Evolutionary conservation across 2,113 vertebrate genomes (phyloP), one percentile per base, ranked within the genome.

Genomic region (Phyllopteryx taeniolatus): DNA sequence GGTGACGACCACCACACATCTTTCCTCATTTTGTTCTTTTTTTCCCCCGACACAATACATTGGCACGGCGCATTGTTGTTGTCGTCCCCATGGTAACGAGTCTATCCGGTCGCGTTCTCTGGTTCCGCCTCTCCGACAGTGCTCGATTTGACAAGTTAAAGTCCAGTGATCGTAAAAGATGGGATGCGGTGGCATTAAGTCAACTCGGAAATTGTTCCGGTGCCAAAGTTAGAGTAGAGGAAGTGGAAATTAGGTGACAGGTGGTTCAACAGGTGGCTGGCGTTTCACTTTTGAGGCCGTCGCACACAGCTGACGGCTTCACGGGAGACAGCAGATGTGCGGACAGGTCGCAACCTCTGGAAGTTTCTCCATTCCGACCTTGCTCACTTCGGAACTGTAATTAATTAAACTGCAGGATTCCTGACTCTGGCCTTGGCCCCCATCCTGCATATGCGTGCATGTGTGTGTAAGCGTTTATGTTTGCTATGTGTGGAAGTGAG

Each of bases 381-480:
- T 69, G 68, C 17, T 39, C 68, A 42, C 53, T 69, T 57, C 27
- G n/a, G 35, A 12, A 56, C 4, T n/a, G 51, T 69, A 56, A 69
- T 69, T 69, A 69, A 69, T 69, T 54, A 69, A 56, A 54, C 68
- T 22, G 49, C 67, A 56, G 27, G 67, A 56, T 35, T 12, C 47
- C 33, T 56, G 47, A 39, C 27, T 53, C 49, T 56, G 47, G 31
- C 5, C 49, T 12, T 12, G 19, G 33, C 67, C 51, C 33, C 49
- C 27, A 17, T 19, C 17, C 46, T 39, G 72, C 22, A n/a, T 59
- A 44, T 33, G 67, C 35, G 67, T 43, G 66, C 43, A 54, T n/a
- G 54, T 66, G 22, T 56, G 49, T 15, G 70, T 43, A 33, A n/a
- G 69, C n/a, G 12, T 35, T 42, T 78, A 19, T 31, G 49, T 53